These are phyloP conservation scores for Rhinichthys klamathensis DNA, from an alignment of 2,113 vertebrate genomes.

Conservation along the genomic window DNA sequence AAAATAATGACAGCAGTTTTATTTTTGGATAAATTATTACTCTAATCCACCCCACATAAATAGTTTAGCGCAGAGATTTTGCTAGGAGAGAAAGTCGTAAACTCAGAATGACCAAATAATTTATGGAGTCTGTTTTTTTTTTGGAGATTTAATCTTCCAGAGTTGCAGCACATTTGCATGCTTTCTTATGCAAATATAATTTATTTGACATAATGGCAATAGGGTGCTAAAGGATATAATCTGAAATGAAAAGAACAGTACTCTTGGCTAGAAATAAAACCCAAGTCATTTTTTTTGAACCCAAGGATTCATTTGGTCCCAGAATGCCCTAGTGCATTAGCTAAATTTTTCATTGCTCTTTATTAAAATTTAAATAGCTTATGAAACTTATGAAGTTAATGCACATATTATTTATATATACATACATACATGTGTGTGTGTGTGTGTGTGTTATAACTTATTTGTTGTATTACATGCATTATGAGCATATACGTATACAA, in stretches of 20 bases:
- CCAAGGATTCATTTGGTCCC: slow-evolving; percentile 21
- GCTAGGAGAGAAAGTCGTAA: neutral
- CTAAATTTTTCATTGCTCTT: neutral
- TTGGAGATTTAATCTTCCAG: neutral
- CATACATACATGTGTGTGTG: no score
- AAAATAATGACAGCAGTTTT: neutral
- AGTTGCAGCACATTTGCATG: neutral
- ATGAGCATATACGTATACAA: no score
- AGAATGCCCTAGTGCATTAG: slow-evolving; percentile 5
- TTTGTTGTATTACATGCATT: no score
- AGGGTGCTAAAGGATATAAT: neutral
- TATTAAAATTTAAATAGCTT: neutral
- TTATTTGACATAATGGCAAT: neutral
- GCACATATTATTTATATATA: no score
- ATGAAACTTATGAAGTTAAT: neutral
- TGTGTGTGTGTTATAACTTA: no score
- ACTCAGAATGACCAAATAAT: neutral
- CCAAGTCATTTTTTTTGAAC: slow-evolving; percentile 14
- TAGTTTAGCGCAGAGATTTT: neutral
- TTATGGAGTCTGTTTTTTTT: neutral
- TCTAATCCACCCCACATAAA: neutral
- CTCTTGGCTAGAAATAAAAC: neutral
- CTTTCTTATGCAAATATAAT: slow-evolving; percentile 12
- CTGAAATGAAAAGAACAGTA: neutral
- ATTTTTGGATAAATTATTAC: neutral